These are phyloP conservation scores for Pseudeuparius sepicola DNA, from an alignment of 2,888 invertebrate species.

Conservation along the genomic window DNA sequence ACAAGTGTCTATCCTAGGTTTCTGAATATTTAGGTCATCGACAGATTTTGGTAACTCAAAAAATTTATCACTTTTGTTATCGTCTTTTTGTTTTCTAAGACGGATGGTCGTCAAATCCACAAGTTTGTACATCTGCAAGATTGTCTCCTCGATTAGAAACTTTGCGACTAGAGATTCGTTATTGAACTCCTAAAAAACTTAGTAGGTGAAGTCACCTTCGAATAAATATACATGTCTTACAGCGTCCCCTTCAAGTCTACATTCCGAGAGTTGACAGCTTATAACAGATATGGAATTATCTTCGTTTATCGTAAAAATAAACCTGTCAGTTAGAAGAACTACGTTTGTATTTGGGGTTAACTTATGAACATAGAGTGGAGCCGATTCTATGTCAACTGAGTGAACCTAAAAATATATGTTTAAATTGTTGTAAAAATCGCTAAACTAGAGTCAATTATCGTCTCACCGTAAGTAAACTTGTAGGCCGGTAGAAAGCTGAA, in stretches of 20 bases:
- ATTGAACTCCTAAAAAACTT: constrained; percentile 46
- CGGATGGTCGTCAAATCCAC: constrained; percentile 37
- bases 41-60: constrained; percentile 39
- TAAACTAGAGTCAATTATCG: no score
- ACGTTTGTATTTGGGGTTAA: constrained; percentile 51
- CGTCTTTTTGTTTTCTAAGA: constrained; percentile 30
- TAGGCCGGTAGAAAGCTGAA: constrained; percentile 48
- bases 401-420: constrained; percentile 44
- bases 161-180: constrained; percentile 47
- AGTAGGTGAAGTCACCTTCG: no score
- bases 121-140: constrained; percentile 42
- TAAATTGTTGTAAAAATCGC: no score
- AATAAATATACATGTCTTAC: constrained; percentile 31
- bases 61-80: constrained; percentile 30
- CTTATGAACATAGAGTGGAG: constrained; percentile 59
- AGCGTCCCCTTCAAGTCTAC: constrained; percentile 42
- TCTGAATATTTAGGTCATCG: constrained; percentile 40
- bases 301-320: constrained; percentile 51
- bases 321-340: constrained; percentile 55
- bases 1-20: constrained; percentile 46
- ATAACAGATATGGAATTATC: constrained; percentile 43
- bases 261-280: constrained; percentile 49
- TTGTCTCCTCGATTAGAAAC: constrained; percentile 45
- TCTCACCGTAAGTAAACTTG: constrained; percentile 46
- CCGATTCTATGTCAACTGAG: constrained; percentile 53